Percentiles rank a stretch among this genome's conserved stretches.
phyloP scores from a whole-genome alignment of 2,797 vertebrate genomes.

The Numenius phaeopus region DNA sequence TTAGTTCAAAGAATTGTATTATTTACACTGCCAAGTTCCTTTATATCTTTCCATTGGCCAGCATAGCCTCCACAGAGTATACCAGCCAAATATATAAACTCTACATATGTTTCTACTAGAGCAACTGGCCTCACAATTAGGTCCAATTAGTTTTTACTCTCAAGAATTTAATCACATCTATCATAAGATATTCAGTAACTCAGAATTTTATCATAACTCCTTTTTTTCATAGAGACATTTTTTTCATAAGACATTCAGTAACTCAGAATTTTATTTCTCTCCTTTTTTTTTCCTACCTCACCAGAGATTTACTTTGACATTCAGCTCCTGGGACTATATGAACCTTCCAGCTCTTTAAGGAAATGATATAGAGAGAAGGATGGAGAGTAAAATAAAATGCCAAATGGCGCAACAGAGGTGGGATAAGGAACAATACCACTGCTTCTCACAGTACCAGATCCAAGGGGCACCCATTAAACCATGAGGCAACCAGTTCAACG shows the following conservation, averaged over 20 bases:
- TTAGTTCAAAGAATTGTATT: conserved; percentile 16
- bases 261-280: conserved; percentile 41
- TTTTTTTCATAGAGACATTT: too few relatives aligned
- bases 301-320: conserved; percentile 10
- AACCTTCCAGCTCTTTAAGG: conserved; percentile 23
- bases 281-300: neutral
- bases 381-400: neutral
- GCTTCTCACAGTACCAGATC: neutral
- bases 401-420: neutral
- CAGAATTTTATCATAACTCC: neutral
- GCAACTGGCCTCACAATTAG: conserved; percentile 71
- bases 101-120: conserved; percentile 71
- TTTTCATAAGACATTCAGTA: conserved; percentile 58
- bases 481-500: neutral
- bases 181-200: conserved; percentile 65
- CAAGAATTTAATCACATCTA: conserved; percentile 73
- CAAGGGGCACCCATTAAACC: neutral
- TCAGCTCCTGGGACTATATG: neutral
- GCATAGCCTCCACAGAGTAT: conserved; percentile 26
- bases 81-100: conserved; percentile 74
- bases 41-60: conserved; percentile 34
- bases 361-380: neutral
- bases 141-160: conserved; percentile 66
- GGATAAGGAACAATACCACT: neutral
- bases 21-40: conserved; percentile 45